phyloP scores from a whole-genome alignment of 2,888 invertebrate genomes.

The Bruchidius siliquastri region DNA sequence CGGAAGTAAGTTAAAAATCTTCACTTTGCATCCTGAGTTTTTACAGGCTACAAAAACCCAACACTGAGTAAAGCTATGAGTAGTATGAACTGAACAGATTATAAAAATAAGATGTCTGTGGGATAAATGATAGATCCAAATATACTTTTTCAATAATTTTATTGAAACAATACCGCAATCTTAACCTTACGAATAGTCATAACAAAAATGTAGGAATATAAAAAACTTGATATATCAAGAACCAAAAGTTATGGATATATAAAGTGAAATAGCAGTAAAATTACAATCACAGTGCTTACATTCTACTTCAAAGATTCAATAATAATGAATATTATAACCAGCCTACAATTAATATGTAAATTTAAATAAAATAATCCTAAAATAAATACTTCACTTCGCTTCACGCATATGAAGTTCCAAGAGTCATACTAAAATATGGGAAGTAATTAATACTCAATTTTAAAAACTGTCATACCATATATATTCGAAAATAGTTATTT shows the following conservation, averaged over 20 bases:
- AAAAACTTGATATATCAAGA: not conserved
- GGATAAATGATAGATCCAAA: too few relatives aligned
- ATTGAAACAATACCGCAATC: not conserved
- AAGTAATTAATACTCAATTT: not conserved
- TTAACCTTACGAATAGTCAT: not conserved
- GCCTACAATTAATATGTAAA: not conserved
- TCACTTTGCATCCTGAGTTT: too few relatives aligned
- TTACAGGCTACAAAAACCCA: too few relatives aligned
- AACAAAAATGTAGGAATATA: not conserved
- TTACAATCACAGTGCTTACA: not conserved
- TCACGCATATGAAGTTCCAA: not conserved
- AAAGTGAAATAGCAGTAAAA: not conserved
- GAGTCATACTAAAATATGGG: not conserved
- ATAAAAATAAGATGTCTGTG: too few relatives aligned
- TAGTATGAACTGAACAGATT: too few relatives aligned
- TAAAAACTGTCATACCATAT: not conserved
- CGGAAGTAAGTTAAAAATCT: too few relatives aligned
- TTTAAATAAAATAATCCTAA: not conserved
- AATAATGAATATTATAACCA: not conserved
- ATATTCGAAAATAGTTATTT: not conserved
- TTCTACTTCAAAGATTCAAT: not conserved
- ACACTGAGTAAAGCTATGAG: too few relatives aligned
- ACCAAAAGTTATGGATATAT: not conserved
- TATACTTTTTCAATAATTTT: not conserved
- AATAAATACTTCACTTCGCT: not conserved